phyloP scores from a whole-genome alignment of 1,140 invertebrate species.

The Metopolophium dirhodum region DNA sequence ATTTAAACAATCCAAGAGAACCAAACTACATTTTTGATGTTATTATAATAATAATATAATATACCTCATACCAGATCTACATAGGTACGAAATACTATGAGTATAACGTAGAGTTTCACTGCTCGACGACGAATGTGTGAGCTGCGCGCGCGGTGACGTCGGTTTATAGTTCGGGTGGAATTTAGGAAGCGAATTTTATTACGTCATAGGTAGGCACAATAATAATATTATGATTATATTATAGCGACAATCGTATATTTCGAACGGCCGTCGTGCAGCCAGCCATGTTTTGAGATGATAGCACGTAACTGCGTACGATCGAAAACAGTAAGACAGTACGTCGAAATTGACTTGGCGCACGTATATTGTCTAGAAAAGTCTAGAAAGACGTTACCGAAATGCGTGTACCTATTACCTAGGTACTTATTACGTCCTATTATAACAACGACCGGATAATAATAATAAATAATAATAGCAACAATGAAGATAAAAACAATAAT shows the following conservation, averaged over 20 bases:
- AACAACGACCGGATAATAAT: neutral
- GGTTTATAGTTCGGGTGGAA: neutral
- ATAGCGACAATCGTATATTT: neutral
- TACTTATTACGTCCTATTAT: neutral
- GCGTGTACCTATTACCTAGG: neutral
- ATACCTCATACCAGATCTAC: neutral
- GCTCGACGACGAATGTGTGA: neutral
- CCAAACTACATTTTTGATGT: neutral
- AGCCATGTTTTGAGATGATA: neutral
- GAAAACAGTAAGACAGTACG: neutral
- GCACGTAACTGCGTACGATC: neutral
- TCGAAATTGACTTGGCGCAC: neutral
- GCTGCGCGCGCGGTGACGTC: neutral
- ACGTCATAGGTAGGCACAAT: neutral
- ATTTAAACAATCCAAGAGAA: neutral
- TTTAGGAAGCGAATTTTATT: neutral
- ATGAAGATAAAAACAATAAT: slow-evolving; percentile 12
- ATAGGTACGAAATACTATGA: too few species aligned
- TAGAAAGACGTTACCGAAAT: neutral
- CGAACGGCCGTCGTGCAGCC: neutral
- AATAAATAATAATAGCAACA: neutral
- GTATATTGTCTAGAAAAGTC: neutral
- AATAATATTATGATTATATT: neutral
- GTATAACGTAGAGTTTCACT: neutral
- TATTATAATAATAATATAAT: neutral